These are phyloP conservation scores for Oncorhynchus tshawytscha DNA, from an alignment of 2,113 vertebrate genomes.

Conservation along the genomic window DNA sequence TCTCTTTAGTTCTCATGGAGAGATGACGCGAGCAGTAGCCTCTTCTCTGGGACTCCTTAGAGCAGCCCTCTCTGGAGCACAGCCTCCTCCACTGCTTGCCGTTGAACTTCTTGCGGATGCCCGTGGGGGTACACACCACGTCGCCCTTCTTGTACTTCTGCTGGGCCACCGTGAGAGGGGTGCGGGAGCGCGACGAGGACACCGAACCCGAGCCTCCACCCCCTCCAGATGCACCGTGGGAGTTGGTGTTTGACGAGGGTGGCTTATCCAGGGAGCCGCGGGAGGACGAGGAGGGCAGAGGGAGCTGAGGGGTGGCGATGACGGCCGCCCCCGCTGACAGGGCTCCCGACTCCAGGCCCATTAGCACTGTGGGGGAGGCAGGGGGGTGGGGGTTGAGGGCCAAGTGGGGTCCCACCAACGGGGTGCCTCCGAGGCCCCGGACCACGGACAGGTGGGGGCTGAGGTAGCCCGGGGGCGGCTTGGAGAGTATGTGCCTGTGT, in stretches of 20 bases:
- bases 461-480: slow-evolving; percentile 74
- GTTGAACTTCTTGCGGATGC: slow-evolving; percentile 92
- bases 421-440: slow-evolving; percentile 60
- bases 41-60: slow-evolving; percentile 89
- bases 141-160: slow-evolving; percentile 94
- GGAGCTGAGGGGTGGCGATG: slow-evolving; percentile 66
- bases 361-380: slow-evolving; percentile 60
- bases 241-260: slow-evolving; percentile 49
- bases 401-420: slow-evolving; percentile 63
- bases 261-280: slow-evolving; percentile 65
- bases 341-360: slow-evolving; percentile 65
- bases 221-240: slow-evolving; percentile 40
- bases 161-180: slow-evolving; percentile 84
- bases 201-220: slow-evolving; percentile 48
- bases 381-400: slow-evolving; percentile 56
- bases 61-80: slow-evolving; percentile 90
- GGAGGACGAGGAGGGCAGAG: slow-evolving; percentile 65
- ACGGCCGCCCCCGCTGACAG: slow-evolving; percentile 45
- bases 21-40: slow-evolving; percentile 92
- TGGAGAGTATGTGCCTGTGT: slow-evolving; percentile 76
- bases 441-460: slow-evolving; percentile 70
- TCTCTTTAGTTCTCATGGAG: slow-evolving; percentile 95
- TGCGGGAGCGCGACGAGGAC: slow-evolving; percentile 80
- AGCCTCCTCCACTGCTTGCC: slow-evolving; percentile 92
- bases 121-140: slow-evolving; percentile 90